Percentiles rank a stretch among this genome's conserved stretches.
phyloP scores from a whole-genome alignment of 2,797 vertebrate genomes.

The Sebastes minor region DNA sequence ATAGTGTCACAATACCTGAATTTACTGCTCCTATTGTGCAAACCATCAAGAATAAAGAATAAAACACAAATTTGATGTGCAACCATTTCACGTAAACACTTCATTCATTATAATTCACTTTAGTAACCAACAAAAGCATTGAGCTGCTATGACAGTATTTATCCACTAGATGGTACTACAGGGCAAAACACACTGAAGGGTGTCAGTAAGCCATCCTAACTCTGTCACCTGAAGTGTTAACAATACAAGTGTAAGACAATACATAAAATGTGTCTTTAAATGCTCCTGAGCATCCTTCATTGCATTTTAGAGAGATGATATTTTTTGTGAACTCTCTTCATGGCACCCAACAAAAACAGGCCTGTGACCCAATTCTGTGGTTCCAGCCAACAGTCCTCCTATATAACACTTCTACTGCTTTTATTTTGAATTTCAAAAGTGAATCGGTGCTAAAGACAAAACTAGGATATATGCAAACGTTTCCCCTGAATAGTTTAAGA shows the following conservation, averaged over 20 bases:
- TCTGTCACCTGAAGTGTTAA: not conserved
- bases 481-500: not conserved
- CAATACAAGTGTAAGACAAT: not conserved
- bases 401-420: not conserved
- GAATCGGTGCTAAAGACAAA: not conserved
- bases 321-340: not conserved
- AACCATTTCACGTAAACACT: not conserved
- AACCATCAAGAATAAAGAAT: too few species aligned
- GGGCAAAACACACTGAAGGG: conserved; percentile 1
- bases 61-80: not conserved
- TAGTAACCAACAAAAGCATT: not conserved
- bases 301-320: not conserved
- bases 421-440: not conserved
- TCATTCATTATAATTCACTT: not conserved
- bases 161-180: conserved; percentile 49
- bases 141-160: not conserved
- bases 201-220: fast-evolving
- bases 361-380: not conserved
- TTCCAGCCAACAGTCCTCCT: not conserved
- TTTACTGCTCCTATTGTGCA: not conserved
- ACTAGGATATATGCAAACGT: not conserved
- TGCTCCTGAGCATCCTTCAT: not conserved
- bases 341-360: not conserved
- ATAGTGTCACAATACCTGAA: not conserved
- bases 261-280: not conserved